Evolutionary conservation across 2,113 vertebrate species (phyloP), one percentile per base, ranked within the genome.

Genomic region (Phrynocephalus versicolor): DNA sequence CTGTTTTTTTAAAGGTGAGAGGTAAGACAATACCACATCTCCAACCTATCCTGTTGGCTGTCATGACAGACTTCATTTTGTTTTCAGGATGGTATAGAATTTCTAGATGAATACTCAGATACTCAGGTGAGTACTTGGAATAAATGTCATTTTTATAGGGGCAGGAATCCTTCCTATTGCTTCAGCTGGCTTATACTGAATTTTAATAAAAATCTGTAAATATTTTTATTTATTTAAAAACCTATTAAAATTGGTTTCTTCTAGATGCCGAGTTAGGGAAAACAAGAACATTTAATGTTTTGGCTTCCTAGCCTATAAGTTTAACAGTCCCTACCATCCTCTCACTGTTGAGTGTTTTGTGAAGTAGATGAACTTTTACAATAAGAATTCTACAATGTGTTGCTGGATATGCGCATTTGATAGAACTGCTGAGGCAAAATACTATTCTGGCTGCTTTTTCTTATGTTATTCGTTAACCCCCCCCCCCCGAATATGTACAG

Each of bases 11-110:
- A 94, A 94, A 91, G 90, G 83, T 85, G 90, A 88, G 80, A 91
- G 76, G 57, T 87, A 91, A 89, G 51, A 83, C 85, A 33, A 70
- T 94, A 94, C 96, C 92, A 79, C 51, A 91, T 95, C 95, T 93
- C 94, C 64, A n/a, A 64, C 86, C 41, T 82, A 93, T 92, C 0
- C 0, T 21, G 30, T 21, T 77, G 58, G 60, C 84, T 58, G 19
- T 79, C 85, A 62, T 83, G 88, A 85, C 76, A 87, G 86, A 72
- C 45, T 45, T 10, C 27, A 76, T 72, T 87, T 88, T 80, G 10
- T 89, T 77, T 74, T 64, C 78, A 72, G 35, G 57, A 55, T 65
- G 58, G 60, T 65, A 16, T 73, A 79, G 58, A 91, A 71, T 80
- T 67, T 82, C 74, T 27, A 37, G 19, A 71, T 37, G 82, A 33